Evolutionary conservation across 2,797 vertebrate genomes (phyloP).

Genomic region (Vultur gryphus): DNA sequence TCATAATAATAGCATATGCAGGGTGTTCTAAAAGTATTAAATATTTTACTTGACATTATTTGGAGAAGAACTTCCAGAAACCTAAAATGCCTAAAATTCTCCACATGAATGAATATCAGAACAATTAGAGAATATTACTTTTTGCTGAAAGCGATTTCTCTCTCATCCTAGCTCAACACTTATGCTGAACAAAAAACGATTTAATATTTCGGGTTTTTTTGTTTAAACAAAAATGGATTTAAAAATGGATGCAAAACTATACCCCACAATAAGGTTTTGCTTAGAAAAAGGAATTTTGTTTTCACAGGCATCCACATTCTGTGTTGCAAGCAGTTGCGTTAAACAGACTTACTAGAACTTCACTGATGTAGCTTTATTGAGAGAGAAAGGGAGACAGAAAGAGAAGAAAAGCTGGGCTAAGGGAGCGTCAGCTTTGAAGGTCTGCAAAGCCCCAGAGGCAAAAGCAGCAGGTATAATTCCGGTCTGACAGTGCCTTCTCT

Average conservation of each 20-base stretch:
- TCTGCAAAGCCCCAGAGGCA: neutral
- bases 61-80: neutral
- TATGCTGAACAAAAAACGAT: neutral
- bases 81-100: neutral
- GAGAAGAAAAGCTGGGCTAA: neutral
- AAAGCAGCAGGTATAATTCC: neutral
- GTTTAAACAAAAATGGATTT: neutral
- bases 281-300: neutral
- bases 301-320: neutral
- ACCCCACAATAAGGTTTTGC: neutral
- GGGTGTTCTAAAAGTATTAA: neutral
- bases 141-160: neutral
- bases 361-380: neutral
- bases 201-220: neutral
- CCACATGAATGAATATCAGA: neutral
- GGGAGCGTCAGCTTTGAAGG: neutral
- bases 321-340: neutral
- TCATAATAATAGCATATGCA: neutral
- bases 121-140: neutral
- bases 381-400: neutral
- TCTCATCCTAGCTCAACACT: neutral
- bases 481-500: neutral
- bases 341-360: neutral
- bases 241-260: neutral
- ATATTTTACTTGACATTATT: neutral